Evolutionary conservation across 2,113 vertebrate species (phyloP), one percentile per base, ranked within the genome.

Genomic region (Chaetops frenatus): DNA sequence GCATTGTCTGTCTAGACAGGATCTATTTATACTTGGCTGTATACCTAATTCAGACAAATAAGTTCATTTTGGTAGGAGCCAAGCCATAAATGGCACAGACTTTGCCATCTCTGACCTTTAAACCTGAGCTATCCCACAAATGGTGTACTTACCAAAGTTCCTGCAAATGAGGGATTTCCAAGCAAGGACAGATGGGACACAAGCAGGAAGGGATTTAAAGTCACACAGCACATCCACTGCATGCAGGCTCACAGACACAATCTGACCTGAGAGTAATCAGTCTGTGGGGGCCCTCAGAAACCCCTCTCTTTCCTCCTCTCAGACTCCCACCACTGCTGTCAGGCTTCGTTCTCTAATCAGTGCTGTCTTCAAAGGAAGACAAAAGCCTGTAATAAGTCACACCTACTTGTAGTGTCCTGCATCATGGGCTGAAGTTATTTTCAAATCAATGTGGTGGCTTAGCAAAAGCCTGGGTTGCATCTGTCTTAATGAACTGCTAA

Each of bases 1-100:
- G 45, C 82, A 90, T 85, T 94, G 58, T 81, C 76, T 96, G 95
- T 97, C 93, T 95, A 94, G 95, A 96, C 92, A 94, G 86, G 62
- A 48, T 95, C 94, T 92, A 95, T 97, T 96, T 96, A 86, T 94
- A 93, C 51, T 81, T 81, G 79, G 24, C 62, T 86, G 56, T 71
- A 60, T 57, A 74, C 44, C 57, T 93, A 64, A 96, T 96, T 94
- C 84, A 86, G 95, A 96, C 77, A 90, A 94, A 95, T 94, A 90
- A 70, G 57, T 71, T 84, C 60, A 88, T 93, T 95, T 90, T 92
- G 23, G 80, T 81, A 53, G 36, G 66, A 94, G 42, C 56, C 92
- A 73, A 86, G 51, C 48, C 88, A 88, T 50, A 90, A 86, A 96
- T 88, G 82, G 88, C 76, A 48, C 48, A 92, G 82, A 24, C 23